phyloP scores from a whole-genome alignment of 1,140 invertebrate genomes.

The Papilio aristodemus region DNA sequence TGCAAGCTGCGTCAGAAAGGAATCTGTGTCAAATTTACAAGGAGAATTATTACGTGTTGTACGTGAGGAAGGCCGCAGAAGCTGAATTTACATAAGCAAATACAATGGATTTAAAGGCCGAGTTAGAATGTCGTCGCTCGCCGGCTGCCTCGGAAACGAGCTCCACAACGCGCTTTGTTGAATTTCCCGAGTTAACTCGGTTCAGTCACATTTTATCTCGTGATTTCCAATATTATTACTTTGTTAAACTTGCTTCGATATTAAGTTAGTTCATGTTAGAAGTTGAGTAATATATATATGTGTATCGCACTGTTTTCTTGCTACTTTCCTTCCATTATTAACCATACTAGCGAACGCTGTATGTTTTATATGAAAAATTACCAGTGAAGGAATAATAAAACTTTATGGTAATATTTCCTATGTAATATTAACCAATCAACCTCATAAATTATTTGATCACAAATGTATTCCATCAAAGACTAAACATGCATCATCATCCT shows the following conservation, averaged over 20 bases:
- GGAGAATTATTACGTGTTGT: conserved; percentile 19
- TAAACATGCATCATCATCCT: too few relatives aligned
- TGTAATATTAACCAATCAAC: too few relatives aligned
- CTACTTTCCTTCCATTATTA: too few relatives aligned
- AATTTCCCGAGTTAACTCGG: conserved; percentile 15
- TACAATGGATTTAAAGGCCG: conserved; percentile 15
- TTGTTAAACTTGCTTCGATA: not conserved
- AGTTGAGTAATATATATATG: not conserved
- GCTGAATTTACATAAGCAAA: conserved; percentile 15
- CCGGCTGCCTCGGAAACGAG: conserved; percentile 1
- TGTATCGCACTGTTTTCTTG: too few relatives aligned
- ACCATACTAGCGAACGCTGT: too few relatives aligned
- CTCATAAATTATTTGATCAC: too few relatives aligned
- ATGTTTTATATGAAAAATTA: too few relatives aligned
- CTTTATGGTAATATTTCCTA: too few relatives aligned
- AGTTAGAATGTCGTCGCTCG: conserved; percentile 10
- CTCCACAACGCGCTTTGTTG: conserved; percentile 9
- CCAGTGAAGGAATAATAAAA: too few relatives aligned
- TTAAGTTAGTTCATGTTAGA: not conserved
- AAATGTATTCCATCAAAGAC: too few relatives aligned
- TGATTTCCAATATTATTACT: conserved; percentile 20
- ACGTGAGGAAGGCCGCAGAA: conserved; percentile 18
- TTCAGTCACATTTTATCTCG: conserved; percentile 19
- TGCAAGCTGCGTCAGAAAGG: conserved; percentile 12
- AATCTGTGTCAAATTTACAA: conserved; percentile 22